A percentile compares a stretch with the other conserved stretches of the same genome.
Conservation (phyloP, 2,888 invertebrate species). For the Tortricodes alternella region DNA sequence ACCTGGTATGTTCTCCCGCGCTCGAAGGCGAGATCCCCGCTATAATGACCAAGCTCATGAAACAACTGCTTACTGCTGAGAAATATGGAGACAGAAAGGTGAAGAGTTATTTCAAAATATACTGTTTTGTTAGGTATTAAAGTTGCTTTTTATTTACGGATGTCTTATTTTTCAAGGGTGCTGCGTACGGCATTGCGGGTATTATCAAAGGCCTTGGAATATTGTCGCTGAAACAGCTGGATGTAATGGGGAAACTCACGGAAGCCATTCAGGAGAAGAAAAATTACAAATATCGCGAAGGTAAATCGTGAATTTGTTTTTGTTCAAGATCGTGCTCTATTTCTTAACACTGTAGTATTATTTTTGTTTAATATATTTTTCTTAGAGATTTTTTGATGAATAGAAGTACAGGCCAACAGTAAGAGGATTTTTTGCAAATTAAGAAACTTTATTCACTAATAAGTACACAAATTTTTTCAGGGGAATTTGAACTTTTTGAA, state of each 20-base stretch:
- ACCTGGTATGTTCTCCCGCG: conserved; percentile 90
- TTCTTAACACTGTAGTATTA: not conserved
- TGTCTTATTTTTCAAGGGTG: conserved; percentile 84
- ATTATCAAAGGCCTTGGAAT: conserved; percentile 98
- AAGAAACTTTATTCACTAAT: no score
- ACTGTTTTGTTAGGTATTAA: not conserved
- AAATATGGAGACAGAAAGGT: conserved; percentile 93
- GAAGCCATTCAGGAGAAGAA: conserved; percentile 98
- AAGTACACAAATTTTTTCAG: no score
- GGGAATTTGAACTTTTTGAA: no score
- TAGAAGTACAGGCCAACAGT: no score
- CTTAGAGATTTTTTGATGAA: no score
- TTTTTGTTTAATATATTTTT: not conserved
- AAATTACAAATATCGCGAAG: conserved; percentile 96
- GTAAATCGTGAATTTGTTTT: conserved; percentile 61
- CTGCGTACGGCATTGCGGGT: conserved; percentile 98
- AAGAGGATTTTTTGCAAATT: no score
- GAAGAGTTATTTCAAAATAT: not conserved
- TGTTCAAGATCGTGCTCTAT: no score
- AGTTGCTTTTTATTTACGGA: not conserved
- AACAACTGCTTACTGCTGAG: conserved; percentile 93
- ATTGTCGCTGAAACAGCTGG: conserved; percentile 95
- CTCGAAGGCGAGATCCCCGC: conserved; percentile 95
- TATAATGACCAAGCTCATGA: conserved; percentile 93
- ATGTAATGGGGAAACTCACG: conserved; percentile 96